These are phyloP conservation scores for Phoenicopterus ruber DNA, from an alignment of 2,113 vertebrate species.

Conservation along the genomic window DNA sequence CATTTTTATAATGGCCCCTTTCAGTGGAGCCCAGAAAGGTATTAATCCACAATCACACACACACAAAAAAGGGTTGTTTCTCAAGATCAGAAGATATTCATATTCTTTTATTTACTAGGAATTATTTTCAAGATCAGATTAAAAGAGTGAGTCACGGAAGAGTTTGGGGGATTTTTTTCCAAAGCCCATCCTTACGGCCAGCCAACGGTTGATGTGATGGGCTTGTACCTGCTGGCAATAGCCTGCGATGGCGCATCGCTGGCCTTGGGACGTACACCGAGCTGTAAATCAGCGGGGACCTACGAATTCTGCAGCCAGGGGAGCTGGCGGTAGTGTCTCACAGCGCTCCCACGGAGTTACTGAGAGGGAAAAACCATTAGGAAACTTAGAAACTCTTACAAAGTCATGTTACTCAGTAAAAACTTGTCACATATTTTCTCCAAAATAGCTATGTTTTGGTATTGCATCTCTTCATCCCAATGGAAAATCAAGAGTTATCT, in stretches of 20 bases:
- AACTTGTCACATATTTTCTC: neutral
- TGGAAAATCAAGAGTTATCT: neutral
- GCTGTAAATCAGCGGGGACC: neutral
- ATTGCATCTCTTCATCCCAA: neutral
- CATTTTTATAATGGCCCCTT: conserved; percentile 79
- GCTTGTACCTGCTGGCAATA: neutral
- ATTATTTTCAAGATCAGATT: conserved; percentile 23
- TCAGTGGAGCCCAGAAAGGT: conserved; percentile 52
- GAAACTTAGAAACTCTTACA: neutral
- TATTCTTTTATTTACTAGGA: conserved; percentile 34
- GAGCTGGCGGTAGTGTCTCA: neutral
- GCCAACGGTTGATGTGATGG: neutral
- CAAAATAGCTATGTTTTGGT: neutral
- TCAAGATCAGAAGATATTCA: conserved; percentile 21
- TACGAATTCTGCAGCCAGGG: neutral
- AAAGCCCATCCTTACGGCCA: neutral
- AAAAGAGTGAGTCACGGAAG: neutral
- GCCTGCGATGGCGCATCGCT: rapidly evolving
- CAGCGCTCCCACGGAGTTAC: neutral
- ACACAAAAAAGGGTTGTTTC: neutral
- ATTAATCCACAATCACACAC: conserved; percentile 41
- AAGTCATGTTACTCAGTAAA: neutral
- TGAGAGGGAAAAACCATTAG: rapidly evolving
- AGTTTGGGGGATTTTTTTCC: neutral
- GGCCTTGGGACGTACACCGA: rapidly evolving